A percentile compares a stretch with the other conserved stretches of the same genome.
Conservation (phyloP, 1,140 invertebrate species). For the Eriocheir sinensis region DNA sequence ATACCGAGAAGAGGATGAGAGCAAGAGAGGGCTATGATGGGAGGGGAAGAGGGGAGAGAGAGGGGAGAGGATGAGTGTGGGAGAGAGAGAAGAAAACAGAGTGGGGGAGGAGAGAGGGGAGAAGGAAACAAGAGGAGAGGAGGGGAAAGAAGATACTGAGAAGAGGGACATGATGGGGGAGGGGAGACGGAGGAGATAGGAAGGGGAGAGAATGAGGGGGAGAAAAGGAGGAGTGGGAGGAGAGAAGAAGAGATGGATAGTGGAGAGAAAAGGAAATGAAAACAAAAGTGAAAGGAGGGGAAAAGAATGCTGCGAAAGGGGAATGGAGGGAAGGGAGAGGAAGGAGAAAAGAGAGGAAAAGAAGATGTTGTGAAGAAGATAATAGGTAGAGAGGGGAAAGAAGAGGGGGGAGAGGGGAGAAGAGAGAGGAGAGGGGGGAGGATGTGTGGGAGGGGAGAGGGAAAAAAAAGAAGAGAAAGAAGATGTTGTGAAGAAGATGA, state of each 20-base stretch:
- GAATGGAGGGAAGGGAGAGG: neutral
- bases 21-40: neutral
- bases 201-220: neutral
- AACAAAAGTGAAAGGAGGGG: neutral
- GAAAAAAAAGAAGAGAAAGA: conserved; percentile 29
- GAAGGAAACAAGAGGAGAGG: too few relatives aligned
- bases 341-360: neutral
- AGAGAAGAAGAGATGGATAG: neutral
- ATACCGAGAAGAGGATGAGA: neutral
- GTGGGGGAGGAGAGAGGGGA: neutral
- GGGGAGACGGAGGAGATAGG: neutral
- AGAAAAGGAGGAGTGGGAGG: neutral
- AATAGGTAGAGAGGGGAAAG: neutral
- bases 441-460: neutral
- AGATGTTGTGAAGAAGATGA: conserved; percentile 34
- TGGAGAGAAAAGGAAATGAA: neutral
- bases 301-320: neutral
- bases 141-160: neutral
- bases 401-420: neutral
- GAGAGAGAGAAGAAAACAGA: neutral
- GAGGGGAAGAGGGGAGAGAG: neutral
- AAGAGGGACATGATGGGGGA: neutral
- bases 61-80: neutral
- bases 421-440: neutral
- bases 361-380: conserved; percentile 12